These are phyloP conservation scores for Drosophila mettleri DNA, from an alignment of 2,888 invertebrate genomes.

Conservation along the genomic window DNA sequence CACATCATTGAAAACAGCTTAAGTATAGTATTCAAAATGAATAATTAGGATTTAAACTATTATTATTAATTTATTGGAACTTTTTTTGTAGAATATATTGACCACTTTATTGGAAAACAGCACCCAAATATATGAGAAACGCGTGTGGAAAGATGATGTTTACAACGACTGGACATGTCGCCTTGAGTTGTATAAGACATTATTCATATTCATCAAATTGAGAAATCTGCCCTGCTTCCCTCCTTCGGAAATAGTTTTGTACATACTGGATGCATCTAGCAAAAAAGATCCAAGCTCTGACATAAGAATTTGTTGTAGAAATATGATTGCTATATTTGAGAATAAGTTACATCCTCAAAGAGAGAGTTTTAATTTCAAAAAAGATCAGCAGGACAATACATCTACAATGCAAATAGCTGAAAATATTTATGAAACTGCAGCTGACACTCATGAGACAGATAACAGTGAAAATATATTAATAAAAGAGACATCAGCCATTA, in stretches of 20 bases:
- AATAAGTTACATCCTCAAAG: constrained; percentile 38
- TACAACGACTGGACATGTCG: constrained; percentile 44
- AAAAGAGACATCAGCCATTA: not conserved
- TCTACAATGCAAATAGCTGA: not conserved
- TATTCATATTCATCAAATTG: constrained; percentile 22
- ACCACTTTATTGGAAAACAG: constrained; percentile 28
- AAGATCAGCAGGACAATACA: not conserved
- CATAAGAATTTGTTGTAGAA: constrained; percentile 22
- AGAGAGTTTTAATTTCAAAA: constrained; percentile 27
- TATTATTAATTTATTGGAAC: not conserved
- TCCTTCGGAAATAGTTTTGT: constrained; percentile 31
- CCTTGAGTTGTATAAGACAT: constrained; percentile 36
- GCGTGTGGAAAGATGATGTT: constrained; percentile 3
- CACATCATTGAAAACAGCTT: too few relatives aligned
- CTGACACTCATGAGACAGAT: not conserved
- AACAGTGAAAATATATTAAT: not conserved
- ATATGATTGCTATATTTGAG: constrained; percentile 29
- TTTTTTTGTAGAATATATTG: constrained; percentile 22
- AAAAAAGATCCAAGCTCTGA: constrained; percentile 25
- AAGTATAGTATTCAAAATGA: too few relatives aligned
- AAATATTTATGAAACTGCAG: not conserved
- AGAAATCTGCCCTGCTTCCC: constrained; percentile 25
- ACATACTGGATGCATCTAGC: constrained; percentile 25
- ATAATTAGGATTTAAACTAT: too few relatives aligned
- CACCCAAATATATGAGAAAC: constrained; percentile 24